These are phyloP conservation scores for Lagocephalus sceleratus DNA, from an alignment of 2,797 vertebrate genomes.

Conservation along the genomic window DNA sequence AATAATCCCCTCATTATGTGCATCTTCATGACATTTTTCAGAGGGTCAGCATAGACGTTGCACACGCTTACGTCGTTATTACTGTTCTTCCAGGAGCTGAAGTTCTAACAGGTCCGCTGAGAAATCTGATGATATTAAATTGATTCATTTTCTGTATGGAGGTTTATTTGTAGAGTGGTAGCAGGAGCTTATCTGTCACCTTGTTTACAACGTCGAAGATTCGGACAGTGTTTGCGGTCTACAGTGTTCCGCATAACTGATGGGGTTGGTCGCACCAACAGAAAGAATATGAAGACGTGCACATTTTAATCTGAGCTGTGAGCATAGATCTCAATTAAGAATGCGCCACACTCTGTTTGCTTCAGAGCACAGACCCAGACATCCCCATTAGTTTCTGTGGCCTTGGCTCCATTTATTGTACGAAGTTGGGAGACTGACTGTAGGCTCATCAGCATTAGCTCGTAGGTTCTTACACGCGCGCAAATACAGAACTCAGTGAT, in stretches of 20 bases:
- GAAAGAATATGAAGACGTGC: background rate
- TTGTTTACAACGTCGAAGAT: background rate
- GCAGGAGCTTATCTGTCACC: background rate
- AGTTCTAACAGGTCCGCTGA: too few relatives aligned
- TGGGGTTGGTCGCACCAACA: background rate
- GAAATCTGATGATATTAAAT: background rate
- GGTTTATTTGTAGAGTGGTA: background rate
- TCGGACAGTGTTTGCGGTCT: background rate
- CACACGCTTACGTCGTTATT: too few relatives aligned
- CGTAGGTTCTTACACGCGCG: slow-evolving; percentile 18
- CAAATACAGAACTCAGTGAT: slow-evolving; percentile 24
- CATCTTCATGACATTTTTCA: background rate
- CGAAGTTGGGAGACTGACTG: slow-evolving; percentile 19
- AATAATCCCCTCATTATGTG: background rate
- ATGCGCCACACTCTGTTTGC: background rate
- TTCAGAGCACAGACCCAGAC: background rate
- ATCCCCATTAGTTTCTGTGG: background rate
- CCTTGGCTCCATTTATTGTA: slow-evolving; percentile 13
- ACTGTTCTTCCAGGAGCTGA: too few relatives aligned
- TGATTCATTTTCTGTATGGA: background rate
- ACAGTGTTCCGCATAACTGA: background rate
- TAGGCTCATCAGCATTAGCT: slow-evolving; percentile 34
- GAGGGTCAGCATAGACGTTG: too few relatives aligned
- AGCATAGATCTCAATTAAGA: background rate
- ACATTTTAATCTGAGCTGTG: too few relatives aligned